phyloP scores from a whole-genome alignment of 37 sponge, comb jelly and placozoan genomes.

The Oopsacas minuta region DNA sequence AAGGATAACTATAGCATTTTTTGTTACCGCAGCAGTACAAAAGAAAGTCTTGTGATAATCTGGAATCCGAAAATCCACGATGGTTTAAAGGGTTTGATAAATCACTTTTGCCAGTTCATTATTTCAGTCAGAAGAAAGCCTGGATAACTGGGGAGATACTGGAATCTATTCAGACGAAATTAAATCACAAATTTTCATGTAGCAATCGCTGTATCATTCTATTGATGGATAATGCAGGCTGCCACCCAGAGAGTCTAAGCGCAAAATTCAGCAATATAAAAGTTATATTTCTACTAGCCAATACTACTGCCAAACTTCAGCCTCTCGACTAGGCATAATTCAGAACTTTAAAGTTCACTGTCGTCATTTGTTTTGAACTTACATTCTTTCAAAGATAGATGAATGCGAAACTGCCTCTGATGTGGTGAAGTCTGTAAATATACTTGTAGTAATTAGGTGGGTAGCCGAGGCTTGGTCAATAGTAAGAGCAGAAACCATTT shows the following conservation, averaged over 20 bases:
- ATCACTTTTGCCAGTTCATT: not conserved
- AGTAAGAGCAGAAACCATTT: constrained; percentile 34
- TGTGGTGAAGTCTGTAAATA: constrained; percentile 30
- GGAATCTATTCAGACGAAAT: not conserved
- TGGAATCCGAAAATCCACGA: not conserved
- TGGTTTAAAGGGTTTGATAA: not conserved
- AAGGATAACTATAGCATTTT: no score
- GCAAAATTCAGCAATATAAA: constrained; percentile 33
- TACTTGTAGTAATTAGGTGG: constrained; percentile 35
- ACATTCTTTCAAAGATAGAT: constrained; percentile 45
- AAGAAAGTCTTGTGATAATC: no score
- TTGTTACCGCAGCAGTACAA: no score
- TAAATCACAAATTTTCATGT: not conserved
- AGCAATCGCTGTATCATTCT: not conserved
- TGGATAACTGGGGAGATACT: not conserved
- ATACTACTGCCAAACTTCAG: constrained; percentile 53
- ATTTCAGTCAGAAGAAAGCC: not conserved
- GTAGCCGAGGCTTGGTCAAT: constrained; percentile 29
- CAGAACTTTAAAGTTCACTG: constrained; percentile 35
- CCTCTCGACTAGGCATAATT: constrained; percentile 51
- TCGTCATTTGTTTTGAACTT: constrained; percentile 19
- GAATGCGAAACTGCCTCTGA: constrained; percentile 26
- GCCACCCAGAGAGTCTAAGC: not conserved
- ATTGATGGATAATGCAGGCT: not conserved
- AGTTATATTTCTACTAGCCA: constrained; percentile 37